phyloP scores from a whole-genome alignment of 2,888 invertebrate genomes.

The Augiades crinisus region DNA sequence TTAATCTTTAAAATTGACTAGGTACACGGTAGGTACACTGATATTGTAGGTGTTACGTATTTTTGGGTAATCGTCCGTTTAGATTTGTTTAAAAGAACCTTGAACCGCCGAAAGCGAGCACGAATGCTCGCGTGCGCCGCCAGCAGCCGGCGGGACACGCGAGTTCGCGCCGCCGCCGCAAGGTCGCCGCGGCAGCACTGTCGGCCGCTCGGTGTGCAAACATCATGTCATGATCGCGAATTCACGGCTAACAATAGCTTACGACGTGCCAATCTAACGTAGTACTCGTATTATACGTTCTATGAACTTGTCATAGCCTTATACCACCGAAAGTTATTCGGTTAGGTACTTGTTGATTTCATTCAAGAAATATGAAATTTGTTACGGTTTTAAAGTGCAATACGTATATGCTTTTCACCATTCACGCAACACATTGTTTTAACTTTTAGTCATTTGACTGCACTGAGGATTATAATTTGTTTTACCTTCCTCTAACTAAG shows the following conservation, averaged over 20 bases:
- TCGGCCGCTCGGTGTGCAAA: not conserved
- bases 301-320: not conserved
- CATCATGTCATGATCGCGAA: not conserved
- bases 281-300: not conserved
- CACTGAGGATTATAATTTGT: too few species aligned
- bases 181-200: not conserved
- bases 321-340: not conserved
- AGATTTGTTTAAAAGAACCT: slow-evolving; percentile 7
- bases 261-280: not conserved
- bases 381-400: too few species aligned
- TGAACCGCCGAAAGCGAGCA: slow-evolving; percentile 15
- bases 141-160: not conserved
- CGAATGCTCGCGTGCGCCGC: slow-evolving; percentile 12
- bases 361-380: not conserved
- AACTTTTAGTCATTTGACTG: too few species aligned
- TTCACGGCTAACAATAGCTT: not conserved
- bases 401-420: too few species aligned
- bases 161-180: not conserved
- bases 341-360: not conserved
- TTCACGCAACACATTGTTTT: too few species aligned
- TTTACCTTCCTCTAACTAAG: too few species aligned
- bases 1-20: not conserved
- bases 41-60: not conserved
- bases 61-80: slow-evolving; percentile 3
- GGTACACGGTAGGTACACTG: not conserved